These are phyloP conservation scores for Zoanthus sansibaricus DNA, from an alignment of 92 coral and sea anemone species.

Conservation along the genomic window DNA sequence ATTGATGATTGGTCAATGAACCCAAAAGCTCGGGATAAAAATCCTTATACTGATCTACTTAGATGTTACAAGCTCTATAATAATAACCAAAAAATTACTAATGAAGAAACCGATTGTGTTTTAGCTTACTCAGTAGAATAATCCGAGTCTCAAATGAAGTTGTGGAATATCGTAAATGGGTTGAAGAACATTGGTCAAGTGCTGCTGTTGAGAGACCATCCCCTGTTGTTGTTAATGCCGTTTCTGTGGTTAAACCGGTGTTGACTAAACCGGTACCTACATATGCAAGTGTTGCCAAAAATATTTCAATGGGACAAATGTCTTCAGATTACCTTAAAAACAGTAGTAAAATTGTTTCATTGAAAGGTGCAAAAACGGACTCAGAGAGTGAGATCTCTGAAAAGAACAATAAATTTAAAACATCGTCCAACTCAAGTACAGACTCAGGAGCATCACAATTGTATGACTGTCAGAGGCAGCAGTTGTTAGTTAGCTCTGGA, in stretches of 20 bases:
- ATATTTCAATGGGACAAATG: slow-evolving; percentile 41
- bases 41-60: too few species aligned
- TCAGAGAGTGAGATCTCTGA: slow-evolving; percentile 12
- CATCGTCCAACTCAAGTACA: slow-evolving; percentile 12
- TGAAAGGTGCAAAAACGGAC: slow-evolving; percentile 1
- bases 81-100: neutral
- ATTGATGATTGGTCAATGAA: too few species aligned
- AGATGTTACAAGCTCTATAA: too few species aligned
- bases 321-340: slow-evolving; percentile 42
- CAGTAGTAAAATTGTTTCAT: neutral
- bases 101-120: neutral
- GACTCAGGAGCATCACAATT: neutral
- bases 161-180: slow-evolving; percentile 88
- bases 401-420: neutral
- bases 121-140: slow-evolving; percentile 85
- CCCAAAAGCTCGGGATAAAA: too few species aligned
- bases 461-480: slow-evolving; percentile 11
- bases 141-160: slow-evolving; percentile 75
- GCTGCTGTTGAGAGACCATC: slow-evolving; percentile 27
- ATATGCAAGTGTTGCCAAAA: slow-evolving; percentile 94
- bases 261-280: slow-evolving; percentile 73
- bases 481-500: slow-evolving; percentile 21
- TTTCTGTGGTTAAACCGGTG: slow-evolving; percentile 49
- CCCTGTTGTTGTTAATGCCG: slow-evolving; percentile 24
- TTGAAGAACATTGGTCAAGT: slow-evolving; percentile 69